Conservation (phyloP, 2,797 vertebrate species). For the Pseudotriccus pelzelni region DNA sequence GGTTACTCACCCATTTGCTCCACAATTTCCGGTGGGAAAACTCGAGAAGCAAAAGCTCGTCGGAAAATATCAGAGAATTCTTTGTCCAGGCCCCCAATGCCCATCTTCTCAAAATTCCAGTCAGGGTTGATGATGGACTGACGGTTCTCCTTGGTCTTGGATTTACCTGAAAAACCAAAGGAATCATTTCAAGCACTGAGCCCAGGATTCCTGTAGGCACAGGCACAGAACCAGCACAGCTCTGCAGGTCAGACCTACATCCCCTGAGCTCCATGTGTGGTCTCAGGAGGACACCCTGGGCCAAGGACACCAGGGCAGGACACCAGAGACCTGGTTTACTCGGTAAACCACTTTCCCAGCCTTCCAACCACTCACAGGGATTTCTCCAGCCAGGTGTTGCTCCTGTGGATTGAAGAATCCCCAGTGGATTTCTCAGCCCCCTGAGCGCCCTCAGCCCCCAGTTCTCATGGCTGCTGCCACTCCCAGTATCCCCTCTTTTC, state of each 20-base stretch:
- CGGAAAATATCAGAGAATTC: constrained; percentile 97
- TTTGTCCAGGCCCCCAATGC: constrained; percentile 94
- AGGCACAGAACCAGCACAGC: neutral
- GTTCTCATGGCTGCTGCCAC: neutral
- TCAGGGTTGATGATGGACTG: constrained; percentile 98
- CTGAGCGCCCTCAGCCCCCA: neutral
- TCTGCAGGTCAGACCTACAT: neutral
- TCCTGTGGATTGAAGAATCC: neutral
- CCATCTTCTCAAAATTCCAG: constrained; percentile 99
- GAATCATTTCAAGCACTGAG: neutral
- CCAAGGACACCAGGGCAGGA: neutral
- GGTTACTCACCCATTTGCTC: constrained; percentile 93
- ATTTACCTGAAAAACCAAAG: constrained; percentile 80
- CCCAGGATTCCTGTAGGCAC: neutral
- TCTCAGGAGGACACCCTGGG: neutral
- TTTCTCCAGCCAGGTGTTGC: neutral
- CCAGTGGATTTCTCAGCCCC: neutral
- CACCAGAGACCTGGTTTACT: no score
- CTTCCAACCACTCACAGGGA: neutral
- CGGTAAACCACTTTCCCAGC: neutral
- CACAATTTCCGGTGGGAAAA: constrained; percentile 96
- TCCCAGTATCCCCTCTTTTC: rapidly evolving
- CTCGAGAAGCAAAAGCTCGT: constrained; percentile 92
- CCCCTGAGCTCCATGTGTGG: rapidly evolving
- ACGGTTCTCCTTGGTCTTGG: constrained; percentile 89